These are phyloP conservation scores for Knipowitschia caucasica DNA, from an alignment of 2,797 vertebrate species.

Conservation along the genomic window DNA sequence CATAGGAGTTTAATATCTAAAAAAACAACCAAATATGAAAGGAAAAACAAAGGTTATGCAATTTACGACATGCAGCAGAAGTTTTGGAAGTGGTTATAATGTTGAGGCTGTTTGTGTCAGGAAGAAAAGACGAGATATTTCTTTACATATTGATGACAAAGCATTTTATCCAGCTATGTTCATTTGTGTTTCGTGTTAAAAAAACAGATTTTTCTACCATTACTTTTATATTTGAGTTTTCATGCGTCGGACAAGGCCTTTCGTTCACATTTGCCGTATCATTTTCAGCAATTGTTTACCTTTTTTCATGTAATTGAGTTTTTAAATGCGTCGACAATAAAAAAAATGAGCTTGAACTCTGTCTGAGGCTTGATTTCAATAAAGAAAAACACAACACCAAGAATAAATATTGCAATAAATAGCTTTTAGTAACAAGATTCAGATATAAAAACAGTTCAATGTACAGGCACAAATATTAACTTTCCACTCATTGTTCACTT, in stretches of 20 bases:
- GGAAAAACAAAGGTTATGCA: no score
- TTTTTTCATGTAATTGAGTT: slow-evolving; percentile 16
- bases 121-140: background rate
- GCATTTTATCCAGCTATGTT: background rate
- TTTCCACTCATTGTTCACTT: slow-evolving; percentile 57
- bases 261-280: background rate
- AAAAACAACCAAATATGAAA: no score
- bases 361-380: slow-evolving; percentile 17
- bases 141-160: background rate
- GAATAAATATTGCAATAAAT: slow-evolving; percentile 63
- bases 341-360: slow-evolving; percentile 16
- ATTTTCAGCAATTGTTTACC: background rate
- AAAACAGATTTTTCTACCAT: background rate
- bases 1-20: no score
- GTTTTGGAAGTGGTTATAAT: background rate
- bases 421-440: slow-evolving; percentile 64
- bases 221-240: background rate
- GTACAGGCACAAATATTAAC: no score
- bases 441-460: slow-evolving; percentile 44
- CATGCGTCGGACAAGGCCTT: background rate
- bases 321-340: slow-evolving; percentile 42
- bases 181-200: no score
- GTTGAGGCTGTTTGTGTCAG: background rate
- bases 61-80: background rate
- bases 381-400: slow-evolving; percentile 20